These are phyloP conservation scores for Prosopocoilus inquinatus DNA, from an alignment of 2,888 invertebrate genomes.

Conservation along the genomic window DNA sequence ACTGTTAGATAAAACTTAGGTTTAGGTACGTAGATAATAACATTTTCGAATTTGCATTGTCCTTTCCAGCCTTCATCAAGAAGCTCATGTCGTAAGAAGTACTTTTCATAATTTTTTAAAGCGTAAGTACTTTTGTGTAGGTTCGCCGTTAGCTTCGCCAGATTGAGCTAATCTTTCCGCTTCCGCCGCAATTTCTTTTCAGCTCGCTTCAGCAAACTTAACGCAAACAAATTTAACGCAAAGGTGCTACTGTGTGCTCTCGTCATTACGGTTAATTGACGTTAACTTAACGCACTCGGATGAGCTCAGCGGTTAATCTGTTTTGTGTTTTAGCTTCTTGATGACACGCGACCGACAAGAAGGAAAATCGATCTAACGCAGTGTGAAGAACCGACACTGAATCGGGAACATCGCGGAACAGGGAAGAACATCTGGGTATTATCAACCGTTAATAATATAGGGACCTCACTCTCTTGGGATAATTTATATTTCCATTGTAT, in stretches of 20 bases:
- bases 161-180: neutral
- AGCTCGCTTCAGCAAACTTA: neutral
- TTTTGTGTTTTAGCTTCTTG: slow-evolving; percentile 1
- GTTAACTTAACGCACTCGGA: neutral
- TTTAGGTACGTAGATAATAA: too few species aligned
- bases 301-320: neutral
- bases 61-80: slow-evolving; percentile 75
- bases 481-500: slow-evolving; percentile 1
- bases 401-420: neutral
- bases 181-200: neutral
- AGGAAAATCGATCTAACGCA: neutral
- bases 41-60: slow-evolving; percentile 18
- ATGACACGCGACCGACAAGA: neutral
- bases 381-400: neutral
- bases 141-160: slow-evolving; percentile 4
- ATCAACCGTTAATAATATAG: neutral
- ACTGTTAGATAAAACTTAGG: too few species aligned
- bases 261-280: neutral
- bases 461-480: neutral
- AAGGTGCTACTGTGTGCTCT: neutral
- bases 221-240: neutral
- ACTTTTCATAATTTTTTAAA: slow-evolving; percentile 20
- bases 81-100: slow-evolving; percentile 66
- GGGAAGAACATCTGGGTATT: neutral
- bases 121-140: slow-evolving; percentile 15